Conservation (phyloP, 2,797 vertebrate species). For the Crenichthys baileyi region DNA sequence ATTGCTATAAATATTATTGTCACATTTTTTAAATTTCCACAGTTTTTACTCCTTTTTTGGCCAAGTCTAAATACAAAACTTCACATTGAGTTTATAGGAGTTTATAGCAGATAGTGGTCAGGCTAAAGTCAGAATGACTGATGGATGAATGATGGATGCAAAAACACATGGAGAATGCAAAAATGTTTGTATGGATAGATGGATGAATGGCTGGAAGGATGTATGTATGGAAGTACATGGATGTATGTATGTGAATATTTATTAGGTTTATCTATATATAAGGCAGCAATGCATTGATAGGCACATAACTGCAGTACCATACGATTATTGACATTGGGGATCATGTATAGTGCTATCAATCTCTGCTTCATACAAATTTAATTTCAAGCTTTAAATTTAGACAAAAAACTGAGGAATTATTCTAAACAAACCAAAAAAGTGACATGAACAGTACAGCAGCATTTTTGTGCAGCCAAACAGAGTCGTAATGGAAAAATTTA, state of each 20-base stretch:
- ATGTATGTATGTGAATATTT: conserved; percentile 1
- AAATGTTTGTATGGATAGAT: not conserved
- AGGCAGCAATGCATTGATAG: not conserved
- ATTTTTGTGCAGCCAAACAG: conserved; percentile 3
- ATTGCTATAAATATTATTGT: no score
- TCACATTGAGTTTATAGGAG: no score
- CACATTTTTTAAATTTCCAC: no score
- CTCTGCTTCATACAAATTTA: not conserved
- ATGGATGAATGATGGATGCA: no score
- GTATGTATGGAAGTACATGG: not conserved
- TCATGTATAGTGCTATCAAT: no score
- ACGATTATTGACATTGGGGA: not conserved
- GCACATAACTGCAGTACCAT: not conserved
- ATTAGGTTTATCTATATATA: not conserved
- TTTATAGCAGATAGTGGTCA: no score
- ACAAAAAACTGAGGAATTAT: not conserved
- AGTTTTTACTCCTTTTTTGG: no score
- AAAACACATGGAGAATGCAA: not conserved
- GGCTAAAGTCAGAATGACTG: no score
- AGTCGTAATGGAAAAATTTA: conserved; percentile 33
- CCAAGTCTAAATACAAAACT: no score
- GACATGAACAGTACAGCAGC: not conserved
- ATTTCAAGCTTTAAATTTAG: not conserved
- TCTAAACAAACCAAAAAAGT: not conserved
- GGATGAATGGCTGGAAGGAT: no score